Evolutionary conservation across 2,888 invertebrate genomes (phyloP).

Genomic region (Habroteleia sp.): DNA sequence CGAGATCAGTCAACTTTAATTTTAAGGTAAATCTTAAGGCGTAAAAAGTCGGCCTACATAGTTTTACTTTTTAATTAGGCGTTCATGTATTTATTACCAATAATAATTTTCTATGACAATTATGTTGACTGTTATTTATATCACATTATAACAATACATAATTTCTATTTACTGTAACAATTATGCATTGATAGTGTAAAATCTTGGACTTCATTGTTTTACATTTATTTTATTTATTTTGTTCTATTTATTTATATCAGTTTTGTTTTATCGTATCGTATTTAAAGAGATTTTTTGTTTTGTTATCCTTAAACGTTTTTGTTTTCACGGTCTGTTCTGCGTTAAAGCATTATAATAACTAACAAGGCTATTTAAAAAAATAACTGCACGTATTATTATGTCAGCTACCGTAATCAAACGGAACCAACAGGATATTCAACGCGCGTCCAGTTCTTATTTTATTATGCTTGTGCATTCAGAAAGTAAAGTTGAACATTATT

Average conservation of each 20-base stretch:
- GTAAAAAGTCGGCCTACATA: conserved; percentile 53
- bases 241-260: neutral
- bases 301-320: neutral
- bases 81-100: neutral
- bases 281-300: too few relatives aligned
- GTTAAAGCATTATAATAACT: conserved; percentile 36
- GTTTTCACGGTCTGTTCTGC: conserved; percentile 16
- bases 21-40: conserved; percentile 35
- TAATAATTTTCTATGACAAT: too few relatives aligned
- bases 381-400: conserved; percentile 76
- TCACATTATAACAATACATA: too few relatives aligned
- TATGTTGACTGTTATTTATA: too few relatives aligned
- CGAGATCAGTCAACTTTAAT: conserved; percentile 47
- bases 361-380: conserved; percentile 48
- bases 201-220: too few relatives aligned
- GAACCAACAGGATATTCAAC: conserved; percentile 75
- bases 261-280: too few relatives aligned
- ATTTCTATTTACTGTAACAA: too few relatives aligned
- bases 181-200: too few relatives aligned
- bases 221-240: neutral
- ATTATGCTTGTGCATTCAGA: too few relatives aligned
- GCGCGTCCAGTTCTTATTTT: conserved; percentile 74
- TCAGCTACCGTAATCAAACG: conserved; percentile 72
- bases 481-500: too few relatives aligned
- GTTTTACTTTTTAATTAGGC: conserved; percentile 54